These are phyloP conservation scores for Eupsittula cactorum DNA, from an alignment of 2,113 vertebrate species.

Conservation along the genomic window DNA sequence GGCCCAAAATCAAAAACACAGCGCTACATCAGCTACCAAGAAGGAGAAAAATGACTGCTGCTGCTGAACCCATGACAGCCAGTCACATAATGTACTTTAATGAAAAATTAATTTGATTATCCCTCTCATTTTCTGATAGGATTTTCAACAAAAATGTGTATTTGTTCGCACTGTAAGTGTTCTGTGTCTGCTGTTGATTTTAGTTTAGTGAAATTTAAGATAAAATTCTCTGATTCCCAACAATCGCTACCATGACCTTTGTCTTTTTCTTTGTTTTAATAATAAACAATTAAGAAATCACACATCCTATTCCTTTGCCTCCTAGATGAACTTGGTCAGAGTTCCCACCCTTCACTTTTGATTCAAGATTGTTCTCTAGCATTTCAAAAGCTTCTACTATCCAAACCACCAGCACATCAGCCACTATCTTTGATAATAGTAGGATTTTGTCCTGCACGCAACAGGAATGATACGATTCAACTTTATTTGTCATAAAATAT, in stretches of 20 bases:
- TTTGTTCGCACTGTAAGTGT: neutral
- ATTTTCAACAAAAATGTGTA: neutral
- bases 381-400: neutral
- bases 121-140: neutral
- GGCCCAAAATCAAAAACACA: no score
- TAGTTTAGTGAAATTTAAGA: neutral
- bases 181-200: neutral
- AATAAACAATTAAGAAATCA: neutral
- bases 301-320: neutral
- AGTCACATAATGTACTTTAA: neutral
- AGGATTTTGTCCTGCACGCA: neutral
- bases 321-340: neutral
- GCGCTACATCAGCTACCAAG: no score
- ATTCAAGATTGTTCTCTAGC: neutral
- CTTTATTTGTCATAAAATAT: neutral
- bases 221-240: neutral
- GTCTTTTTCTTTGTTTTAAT: neutral
- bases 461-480: neutral
- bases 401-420: neutral
- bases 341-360: neutral
- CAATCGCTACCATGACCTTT: neutral
- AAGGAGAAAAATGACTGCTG: no score
- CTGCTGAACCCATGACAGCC: neutral
- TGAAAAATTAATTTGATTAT: constrained; percentile 40
- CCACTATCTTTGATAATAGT: neutral